Conservation (phyloP, 2,888 invertebrate genomes). For the Nasonovia ribisnigri region DNA sequence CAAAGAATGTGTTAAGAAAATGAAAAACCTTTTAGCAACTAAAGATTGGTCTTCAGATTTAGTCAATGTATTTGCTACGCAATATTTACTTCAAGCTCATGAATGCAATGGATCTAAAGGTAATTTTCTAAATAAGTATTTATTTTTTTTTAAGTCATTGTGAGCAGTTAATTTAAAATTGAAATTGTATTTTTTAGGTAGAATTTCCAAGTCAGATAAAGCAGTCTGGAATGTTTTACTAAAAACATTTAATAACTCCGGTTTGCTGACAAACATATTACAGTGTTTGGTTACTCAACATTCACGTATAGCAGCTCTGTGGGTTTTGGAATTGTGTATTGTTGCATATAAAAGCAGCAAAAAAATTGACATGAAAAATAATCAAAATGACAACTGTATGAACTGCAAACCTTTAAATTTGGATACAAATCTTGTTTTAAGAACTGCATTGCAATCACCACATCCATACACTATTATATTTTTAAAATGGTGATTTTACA, state of each 20-base stretch:
- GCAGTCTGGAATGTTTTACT: constrained; percentile 33
- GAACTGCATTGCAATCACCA: constrained; percentile 38
- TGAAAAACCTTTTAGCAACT: constrained; percentile 21
- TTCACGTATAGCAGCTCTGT: constrained; percentile 43
- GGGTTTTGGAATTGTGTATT: constrained; percentile 53
- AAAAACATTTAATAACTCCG: neutral
- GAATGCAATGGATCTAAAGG: constrained; percentile 46
- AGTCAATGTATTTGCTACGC: constrained; percentile 33
- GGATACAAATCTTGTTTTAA: constrained; percentile 51
- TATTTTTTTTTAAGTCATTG: neutral
- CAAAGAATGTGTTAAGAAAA: constrained; percentile 55
- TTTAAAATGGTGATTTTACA: constrained; percentile 54
- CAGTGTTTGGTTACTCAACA: constrained; percentile 54
- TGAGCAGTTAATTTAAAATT: neutral
- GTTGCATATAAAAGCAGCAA: constrained; percentile 25
- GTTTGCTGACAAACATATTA: constrained; percentile 42
- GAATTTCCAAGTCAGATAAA: constrained; percentile 47
- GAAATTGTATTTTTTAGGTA: constrained; percentile 24
- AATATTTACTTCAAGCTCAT: constrained; percentile 39
- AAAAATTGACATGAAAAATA: constrained; percentile 13
- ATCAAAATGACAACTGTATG: constrained; percentile 22
- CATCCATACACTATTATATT: constrained; percentile 40
- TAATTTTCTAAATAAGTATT: constrained; percentile 18
- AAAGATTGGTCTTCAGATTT: constrained; percentile 26
- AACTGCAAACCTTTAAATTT: constrained; percentile 15